Base-by-base conservation (phyloP, 2,888 invertebrate species). In the Zeuzera pyrina region DNA sequence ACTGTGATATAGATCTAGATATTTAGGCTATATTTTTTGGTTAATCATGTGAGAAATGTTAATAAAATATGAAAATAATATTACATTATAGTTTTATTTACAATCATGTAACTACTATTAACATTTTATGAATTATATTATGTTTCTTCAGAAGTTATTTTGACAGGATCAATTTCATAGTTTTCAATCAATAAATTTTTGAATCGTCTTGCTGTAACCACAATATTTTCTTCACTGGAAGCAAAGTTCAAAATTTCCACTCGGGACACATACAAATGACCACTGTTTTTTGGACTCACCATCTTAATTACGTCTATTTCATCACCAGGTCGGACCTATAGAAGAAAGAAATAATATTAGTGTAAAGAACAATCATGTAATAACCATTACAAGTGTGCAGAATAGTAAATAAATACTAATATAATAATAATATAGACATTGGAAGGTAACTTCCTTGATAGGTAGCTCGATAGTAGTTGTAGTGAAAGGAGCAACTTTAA, bases 271-370 rank as follows among this genome's bases (percentile, higher is more conserved):
- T 87, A 74, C 29, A 93, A 58, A 54, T 91, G 89, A 2, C 89
- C 83, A 5, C 90, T 83, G 72, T 93, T 94, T 6, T 86, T 72
- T 1, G 86, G 77, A 52, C 88, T 90, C 2, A 84, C 70, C 31
- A 89, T 87, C 64, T 89, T 89, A 36, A 94, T 85, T 0, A 93
- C 55, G 72, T 95, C 95, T 38, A 94, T 79, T 77, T 93, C 92
- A 76, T 93, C 93, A 7, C 90, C 92, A 36, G 84, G 43, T 45
- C 66, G 59, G 0, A 90, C 72, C 91, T 91, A 66, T 3, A 73
- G 30, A 33, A 12, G 12, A 16, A 31, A 35, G 31, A 33, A 25
- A 30, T 28, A 22, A 27, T 32, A 30, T 30, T 25, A n/a, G 36
- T 24, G 29, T 25, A 22, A 19, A 12, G 10, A 26, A 29, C n/a